These are phyloP conservation scores for Boulengeromyrus knoepffleri DNA, from an alignment of 2,113 vertebrate genomes.

Conservation along the genomic window DNA sequence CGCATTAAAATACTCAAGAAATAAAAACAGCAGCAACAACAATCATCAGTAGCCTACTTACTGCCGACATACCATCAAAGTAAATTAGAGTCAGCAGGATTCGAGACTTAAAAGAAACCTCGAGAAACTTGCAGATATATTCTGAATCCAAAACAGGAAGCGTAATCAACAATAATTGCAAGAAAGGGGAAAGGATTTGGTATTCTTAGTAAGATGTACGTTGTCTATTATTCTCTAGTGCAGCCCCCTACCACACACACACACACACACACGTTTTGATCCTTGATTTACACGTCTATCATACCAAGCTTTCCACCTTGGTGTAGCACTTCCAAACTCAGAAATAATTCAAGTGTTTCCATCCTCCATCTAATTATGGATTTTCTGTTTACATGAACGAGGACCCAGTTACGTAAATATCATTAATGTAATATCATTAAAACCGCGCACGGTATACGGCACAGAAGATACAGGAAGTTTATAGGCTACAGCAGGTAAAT, in stretches of 20 bases:
- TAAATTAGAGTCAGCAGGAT: background rate
- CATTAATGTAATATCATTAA: background rate
- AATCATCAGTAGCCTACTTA: background rate
- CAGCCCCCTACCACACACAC: background rate
- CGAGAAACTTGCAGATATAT: background rate
- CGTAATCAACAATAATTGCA: background rate
- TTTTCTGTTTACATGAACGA: slow-evolving; percentile 33
- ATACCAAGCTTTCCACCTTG: background rate
- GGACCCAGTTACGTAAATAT: background rate
- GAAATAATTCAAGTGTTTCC: slow-evolving; percentile 12
- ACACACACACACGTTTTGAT: background rate
- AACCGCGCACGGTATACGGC: background rate
- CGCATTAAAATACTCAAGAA: slow-evolving; percentile 3
- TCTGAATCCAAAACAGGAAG: background rate
- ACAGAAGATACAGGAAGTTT: background rate
- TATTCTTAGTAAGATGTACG: background rate
- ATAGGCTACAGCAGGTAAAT: background rate
- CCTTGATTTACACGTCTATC: background rate
- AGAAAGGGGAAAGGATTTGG: background rate
- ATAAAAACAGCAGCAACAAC: background rate
- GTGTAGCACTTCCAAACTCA: background rate
- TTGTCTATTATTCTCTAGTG: background rate
- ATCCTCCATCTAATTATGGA: slow-evolving; percentile 35
- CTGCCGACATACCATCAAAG: background rate
- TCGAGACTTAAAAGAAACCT: background rate